A percentile compares a stretch with the other conserved stretches of the same genome.
These are phyloP conservation scores for Sarotherodon lohbergeri DNA, from an alignment of 2,113 vertebrate species.

Conservation along the genomic window DNA sequence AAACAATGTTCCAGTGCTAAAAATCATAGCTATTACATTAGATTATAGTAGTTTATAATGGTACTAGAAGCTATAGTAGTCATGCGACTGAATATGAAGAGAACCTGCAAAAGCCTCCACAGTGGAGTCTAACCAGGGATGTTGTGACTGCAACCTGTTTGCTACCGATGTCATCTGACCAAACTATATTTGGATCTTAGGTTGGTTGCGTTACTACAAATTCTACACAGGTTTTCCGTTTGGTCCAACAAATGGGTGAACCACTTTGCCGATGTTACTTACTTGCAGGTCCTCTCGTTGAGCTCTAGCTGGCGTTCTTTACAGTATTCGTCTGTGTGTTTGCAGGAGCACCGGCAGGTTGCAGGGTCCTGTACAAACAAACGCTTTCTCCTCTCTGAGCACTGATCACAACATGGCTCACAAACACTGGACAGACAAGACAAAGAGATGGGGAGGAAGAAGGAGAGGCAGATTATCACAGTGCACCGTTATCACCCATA, in stretches of 20 bases:
- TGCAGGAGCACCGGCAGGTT: constrained; percentile 98
- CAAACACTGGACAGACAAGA: constrained; percentile 81
- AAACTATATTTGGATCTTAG: background rate
- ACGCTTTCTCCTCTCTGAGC: constrained; percentile 92
- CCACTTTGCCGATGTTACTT: constrained; percentile 55
- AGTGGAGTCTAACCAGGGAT: background rate
- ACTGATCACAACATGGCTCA: constrained; percentile 92
- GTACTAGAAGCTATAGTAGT: background rate
- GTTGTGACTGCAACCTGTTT: background rate
- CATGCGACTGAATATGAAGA: background rate
- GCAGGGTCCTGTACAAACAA: constrained; percentile 93
- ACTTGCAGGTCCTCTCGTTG: constrained; percentile 99
- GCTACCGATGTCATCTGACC: background rate
- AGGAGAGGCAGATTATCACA: constrained; percentile 36
- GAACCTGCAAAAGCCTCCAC: background rate
- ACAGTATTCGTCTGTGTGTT: constrained; percentile 94
- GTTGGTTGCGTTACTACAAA: background rate
- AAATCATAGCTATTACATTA: background rate
- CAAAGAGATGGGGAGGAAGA: constrained; percentile 37
- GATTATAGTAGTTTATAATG: background rate
- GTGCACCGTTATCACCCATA: constrained; percentile 5
- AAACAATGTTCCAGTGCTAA: background rate
- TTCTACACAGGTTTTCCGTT: background rate
- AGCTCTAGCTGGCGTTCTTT: constrained; percentile 96
- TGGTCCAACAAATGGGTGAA: background rate